Evolutionary conservation across 2,113 vertebrate genomes (phyloP).

Genomic region (Cromileptes altivelis): DNA sequence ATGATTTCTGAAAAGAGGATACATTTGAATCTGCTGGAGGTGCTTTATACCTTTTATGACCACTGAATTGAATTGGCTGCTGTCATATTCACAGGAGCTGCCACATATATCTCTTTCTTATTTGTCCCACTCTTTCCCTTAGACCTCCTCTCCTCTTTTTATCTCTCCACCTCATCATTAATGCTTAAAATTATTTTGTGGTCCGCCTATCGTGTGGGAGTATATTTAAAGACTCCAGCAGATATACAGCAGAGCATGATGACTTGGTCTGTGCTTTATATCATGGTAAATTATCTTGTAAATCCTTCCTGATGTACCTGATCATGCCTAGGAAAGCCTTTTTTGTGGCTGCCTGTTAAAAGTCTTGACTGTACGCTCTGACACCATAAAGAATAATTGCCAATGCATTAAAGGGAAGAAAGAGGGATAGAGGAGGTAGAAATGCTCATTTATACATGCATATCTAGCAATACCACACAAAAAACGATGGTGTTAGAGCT

Average conservation of each 20-base stretch:
- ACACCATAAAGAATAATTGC: slow-evolving; percentile 33
- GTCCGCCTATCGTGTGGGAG: not conserved
- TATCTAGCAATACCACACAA: not conserved
- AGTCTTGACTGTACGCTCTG: slow-evolving; percentile 13
- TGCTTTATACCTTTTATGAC: not conserved
- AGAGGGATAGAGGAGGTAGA: not conserved
- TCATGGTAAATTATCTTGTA: slow-evolving; percentile 23
- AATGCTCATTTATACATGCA: slow-evolving; percentile 2
- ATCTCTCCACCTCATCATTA: not conserved
- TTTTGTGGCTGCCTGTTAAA: slow-evolving; percentile 43
- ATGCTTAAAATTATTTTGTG: not conserved
- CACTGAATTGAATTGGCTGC: not conserved
- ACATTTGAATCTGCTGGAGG: not conserved
- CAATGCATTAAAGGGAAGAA: slow-evolving; percentile 9
- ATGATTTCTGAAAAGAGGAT: not conserved
- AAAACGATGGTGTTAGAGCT: not conserved
- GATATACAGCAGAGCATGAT: not conserved
- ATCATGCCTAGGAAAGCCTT: slow-evolving; percentile 22
- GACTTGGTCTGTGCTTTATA: not conserved
- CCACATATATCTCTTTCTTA: not conserved
- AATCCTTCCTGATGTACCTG: slow-evolving; percentile 33
- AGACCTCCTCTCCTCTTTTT: not conserved
- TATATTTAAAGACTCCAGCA: not conserved
- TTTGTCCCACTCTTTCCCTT: slow-evolving; percentile 2
- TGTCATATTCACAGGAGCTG: not conserved